A percentile compares a stretch with the other conserved stretches of the same genome.
These are phyloP conservation scores for Enteromius fasciolatus DNA, from an alignment of 2,797 vertebrate species.

Conservation along the genomic window DNA sequence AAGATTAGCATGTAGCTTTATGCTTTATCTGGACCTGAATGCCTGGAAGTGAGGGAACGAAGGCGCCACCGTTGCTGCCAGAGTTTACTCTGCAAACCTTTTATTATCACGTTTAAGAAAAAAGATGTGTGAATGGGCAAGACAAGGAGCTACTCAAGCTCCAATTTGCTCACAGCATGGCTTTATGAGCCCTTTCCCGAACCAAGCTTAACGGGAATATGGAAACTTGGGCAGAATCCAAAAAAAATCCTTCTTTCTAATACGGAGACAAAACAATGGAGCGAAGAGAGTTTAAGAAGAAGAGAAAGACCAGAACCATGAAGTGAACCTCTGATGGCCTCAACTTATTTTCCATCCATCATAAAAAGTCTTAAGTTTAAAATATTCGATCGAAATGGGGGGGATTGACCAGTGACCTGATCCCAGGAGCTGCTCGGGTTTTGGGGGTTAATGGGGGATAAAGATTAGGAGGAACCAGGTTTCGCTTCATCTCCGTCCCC, in stretches of 20 bases:
- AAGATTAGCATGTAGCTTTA: constrained; percentile 29
- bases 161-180: constrained; percentile 71
- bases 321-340: constrained; percentile 66
- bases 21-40: constrained; percentile 26
- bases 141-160: constrained; percentile 57
- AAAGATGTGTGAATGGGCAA: constrained; percentile 8
- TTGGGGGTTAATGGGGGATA: constrained; percentile 84
- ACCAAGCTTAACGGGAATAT: constrained; percentile 70
- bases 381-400: constrained; percentile 82
- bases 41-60: background rate
- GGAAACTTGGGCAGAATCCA: constrained; percentile 70
- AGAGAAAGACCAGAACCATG: constrained; percentile 74
- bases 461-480: constrained; percentile 76
- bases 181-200: constrained; percentile 65
- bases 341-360: constrained; percentile 50
- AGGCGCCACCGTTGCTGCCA: background rate
- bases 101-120: constrained; percentile 33
- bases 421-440: constrained; percentile 79
- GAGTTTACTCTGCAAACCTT: constrained; percentile 38
- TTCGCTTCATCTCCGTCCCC: constrained; percentile 75
- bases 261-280: constrained; percentile 73
- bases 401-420: constrained; percentile 85
- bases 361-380: constrained; percentile 80
- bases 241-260: constrained; percentile 61
- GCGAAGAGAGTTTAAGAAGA: constrained; percentile 60